phyloP scores from a whole-genome alignment of 2,797 vertebrate species.

The Rhodeus uyekii region DNA sequence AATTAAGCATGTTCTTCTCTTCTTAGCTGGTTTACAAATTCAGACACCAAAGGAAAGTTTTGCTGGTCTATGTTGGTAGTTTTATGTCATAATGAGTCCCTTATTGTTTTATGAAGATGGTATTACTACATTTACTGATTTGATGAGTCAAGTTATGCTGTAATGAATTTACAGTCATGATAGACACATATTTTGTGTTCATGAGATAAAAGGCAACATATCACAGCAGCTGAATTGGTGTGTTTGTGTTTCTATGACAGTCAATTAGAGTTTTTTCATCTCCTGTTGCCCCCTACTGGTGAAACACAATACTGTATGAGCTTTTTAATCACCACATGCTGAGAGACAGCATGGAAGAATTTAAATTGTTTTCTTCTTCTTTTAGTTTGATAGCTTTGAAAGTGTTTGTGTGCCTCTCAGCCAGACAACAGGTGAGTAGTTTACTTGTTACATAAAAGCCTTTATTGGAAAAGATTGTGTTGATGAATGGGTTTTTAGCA shows the following conservation, averaged over 20 bases:
- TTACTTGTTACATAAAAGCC: background rate
- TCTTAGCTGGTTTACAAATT: background rate
- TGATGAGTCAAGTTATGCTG: background rate
- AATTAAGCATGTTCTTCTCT: background rate
- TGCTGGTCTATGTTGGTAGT: background rate
- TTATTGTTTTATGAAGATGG: background rate
- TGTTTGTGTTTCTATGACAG: background rate
- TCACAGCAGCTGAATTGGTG: conserved; percentile 8
- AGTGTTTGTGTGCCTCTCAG: background rate
- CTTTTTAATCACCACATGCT: background rate
- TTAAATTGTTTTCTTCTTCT: background rate
- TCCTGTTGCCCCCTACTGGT: conserved; percentile 57
- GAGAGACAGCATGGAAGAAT: background rate
- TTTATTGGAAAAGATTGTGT: background rate
- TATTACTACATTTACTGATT: background rate
- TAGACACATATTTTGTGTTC: background rate
- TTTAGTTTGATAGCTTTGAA: background rate
- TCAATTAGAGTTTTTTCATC: conserved; percentile 15
- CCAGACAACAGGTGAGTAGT: background rate
- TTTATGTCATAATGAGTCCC: background rate
- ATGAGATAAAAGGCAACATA: background rate
- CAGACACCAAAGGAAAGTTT: background rate
- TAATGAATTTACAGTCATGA: background rate
- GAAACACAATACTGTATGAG: conserved; percentile 15
- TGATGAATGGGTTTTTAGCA: background rate